Percentiles rank a stretch among this genome's conserved stretches.
Conservation (phyloP, 1,140 invertebrate species). For the Copidosoma floridanum region DNA sequence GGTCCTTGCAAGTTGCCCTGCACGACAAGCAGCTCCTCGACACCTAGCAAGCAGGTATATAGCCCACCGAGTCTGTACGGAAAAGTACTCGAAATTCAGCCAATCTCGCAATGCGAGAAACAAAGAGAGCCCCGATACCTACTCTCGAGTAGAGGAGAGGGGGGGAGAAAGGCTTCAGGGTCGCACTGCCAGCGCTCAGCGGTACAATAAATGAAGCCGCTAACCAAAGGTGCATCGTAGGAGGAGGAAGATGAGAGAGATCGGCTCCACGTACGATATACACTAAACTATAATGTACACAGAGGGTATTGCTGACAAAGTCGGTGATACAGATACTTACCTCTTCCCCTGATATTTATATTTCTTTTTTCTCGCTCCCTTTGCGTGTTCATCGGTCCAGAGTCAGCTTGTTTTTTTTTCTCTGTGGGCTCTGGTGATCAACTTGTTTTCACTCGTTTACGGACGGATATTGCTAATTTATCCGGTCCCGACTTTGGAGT, state of each 20-base stretch:
- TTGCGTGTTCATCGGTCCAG: no score
- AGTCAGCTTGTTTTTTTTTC: no score
- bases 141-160: not conserved
- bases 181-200: not conserved
- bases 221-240: not conserved
- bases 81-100: no score
- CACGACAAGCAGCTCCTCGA: no score
- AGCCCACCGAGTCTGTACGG: no score
- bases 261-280: not conserved
- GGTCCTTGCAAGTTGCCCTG: no score
- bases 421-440: not conserved
- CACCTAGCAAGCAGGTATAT: no score
- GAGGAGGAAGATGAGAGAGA: not conserved
- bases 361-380: not conserved
- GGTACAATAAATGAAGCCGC: constrained; percentile 17
- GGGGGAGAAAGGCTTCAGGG: constrained; percentile 6
- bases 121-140: not conserved
- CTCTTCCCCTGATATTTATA: constrained; percentile 13
- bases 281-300: no score
- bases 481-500: not conserved
- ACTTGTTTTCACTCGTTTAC: not conserved
- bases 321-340: constrained; percentile 25
- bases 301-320: constrained; percentile 23
- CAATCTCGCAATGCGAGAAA: no score
- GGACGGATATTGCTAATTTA: no score